A percentile compares a stretch with the other conserved stretches of the same genome.
Evolutionary conservation across 2,888 invertebrate genomes (phyloP).

Genomic region (Agonopterix arenella): DNA sequence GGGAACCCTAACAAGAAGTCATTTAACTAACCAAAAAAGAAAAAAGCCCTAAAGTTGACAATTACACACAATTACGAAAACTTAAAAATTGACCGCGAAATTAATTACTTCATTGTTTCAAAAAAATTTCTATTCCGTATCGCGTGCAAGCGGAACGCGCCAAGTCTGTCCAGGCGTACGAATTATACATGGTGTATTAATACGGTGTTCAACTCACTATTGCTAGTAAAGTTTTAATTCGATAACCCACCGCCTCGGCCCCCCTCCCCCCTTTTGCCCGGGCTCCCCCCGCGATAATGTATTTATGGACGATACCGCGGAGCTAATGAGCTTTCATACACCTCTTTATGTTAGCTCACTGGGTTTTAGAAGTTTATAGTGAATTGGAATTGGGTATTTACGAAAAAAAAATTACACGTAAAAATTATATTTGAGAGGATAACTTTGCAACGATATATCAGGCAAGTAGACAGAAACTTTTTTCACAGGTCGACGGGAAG

Average conservation of each 20-base stretch:
- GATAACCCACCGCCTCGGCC: conserved; percentile 55
- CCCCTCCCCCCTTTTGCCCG: conserved; percentile 17
- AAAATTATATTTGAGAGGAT: too few relatives aligned
- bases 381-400: too few relatives aligned
- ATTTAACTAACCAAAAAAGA: background rate
- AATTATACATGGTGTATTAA: conserved; percentile 76
- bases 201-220: conserved; percentile 74
- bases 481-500: too few relatives aligned
- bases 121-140: too few relatives aligned
- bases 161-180: conserved; percentile 67
- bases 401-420: too few relatives aligned
- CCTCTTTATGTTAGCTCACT: conserved; percentile 57
- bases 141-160: conserved; percentile 25
- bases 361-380: background rate
- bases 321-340: conserved; percentile 70
- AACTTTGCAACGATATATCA: too few relatives aligned
- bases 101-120: background rate
- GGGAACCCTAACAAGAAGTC: too few relatives aligned
- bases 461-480: too few relatives aligned
- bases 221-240: conserved; percentile 75
- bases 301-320: conserved; percentile 74
- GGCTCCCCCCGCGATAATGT: conserved; percentile 58
- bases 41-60: background rate
- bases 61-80: conserved; percentile 1
- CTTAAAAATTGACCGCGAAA: background rate